Evolutionary conservation across 2,113 vertebrate species (phyloP), one percentile per base, ranked within the genome.

Genomic region (Pelusios castaneus): DNA sequence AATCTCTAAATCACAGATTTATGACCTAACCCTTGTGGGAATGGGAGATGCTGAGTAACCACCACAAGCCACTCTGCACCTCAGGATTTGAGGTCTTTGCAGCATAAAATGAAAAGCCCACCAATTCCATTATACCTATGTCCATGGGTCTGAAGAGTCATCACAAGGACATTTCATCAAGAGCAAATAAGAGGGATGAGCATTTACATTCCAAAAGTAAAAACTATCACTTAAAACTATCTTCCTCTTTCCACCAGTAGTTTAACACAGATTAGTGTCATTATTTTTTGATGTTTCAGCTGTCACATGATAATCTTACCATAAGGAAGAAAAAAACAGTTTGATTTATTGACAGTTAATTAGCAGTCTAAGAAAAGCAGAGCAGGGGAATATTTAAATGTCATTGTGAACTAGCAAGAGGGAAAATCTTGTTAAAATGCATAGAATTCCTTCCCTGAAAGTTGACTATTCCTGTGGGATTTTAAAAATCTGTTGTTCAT

Each of bases 291-390:
- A 91, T 67, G n/a, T 88, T 92, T 88, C 31, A 89, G 8, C 25
- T 82, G 11, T 94, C 84, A 91, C 34, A 85, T n/a, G 83, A 54
- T 87, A 56, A 79, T 93, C 31, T 84, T 60, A 81, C 25, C 60
- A 81, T 29, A 91, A 84, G 31, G 10, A 88, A 27, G 87, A 10
- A 41, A 54, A 94, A 70, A 34, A 87, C 9, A 52, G n/a, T 83
- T 88, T 85, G 43, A 73, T 84, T 58, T 88, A 82, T 87, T 92
- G 83, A 82, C 81, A 82, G 25, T 91, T 95, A 95, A 95, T 93
- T 94, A 92, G 43, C 29, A 55, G 52, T 21, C 19, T 83, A 94
- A 88, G 22, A 49, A 82, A 73, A 81, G 14, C 73, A 82, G 87
- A 52, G 41, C 77, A 22, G 75, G 58, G 54, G 49, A 43, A 87